Base-by-base conservation (phyloP, 2,888 invertebrate species). In the Cataglyphis altisquamis region DNA sequence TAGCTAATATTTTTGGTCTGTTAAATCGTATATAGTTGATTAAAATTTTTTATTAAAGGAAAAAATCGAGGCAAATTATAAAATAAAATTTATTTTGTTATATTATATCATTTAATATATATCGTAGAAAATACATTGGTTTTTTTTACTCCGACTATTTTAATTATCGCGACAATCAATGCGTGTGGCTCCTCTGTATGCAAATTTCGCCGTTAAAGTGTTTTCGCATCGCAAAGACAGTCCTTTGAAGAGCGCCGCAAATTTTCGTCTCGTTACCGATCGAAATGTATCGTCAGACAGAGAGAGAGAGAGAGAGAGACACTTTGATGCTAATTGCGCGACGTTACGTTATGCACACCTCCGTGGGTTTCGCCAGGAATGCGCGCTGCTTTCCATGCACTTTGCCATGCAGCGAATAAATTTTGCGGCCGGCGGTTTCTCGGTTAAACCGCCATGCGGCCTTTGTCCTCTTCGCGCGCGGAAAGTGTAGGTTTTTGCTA, bases 211-310 rank as follows among this genome's bases (percentile, higher is more conserved):
- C 64, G 25, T 66, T 66, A 78, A 78, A 78, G 45, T 45, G 78
- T 68, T 68, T 68, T 60, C 45, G 39, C 66, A 18, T 48, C n/a
- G 29, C 45, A 83, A 83, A 66, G 55, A 62, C 55, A 48, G 18
- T 8, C 52, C 52, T 72, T 84, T 80, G 67, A 52, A 73, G 60
- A 62, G 21, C 18, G n/a, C 21, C 57, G 48, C 57, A 77, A 52
- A 67, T 77, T 77, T 67, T 84, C 45, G 83, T 77, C 84, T 66
- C 78, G 81, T 87, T 87, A 78, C 78, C 86, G 83, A 86, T 80
- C 52, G 85, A 67, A 83, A 67, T 75, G 73, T 66, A 55, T 9
- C 57, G n/a, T 63, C 48, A 32, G 41, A 55, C 18, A 39, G 36
- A 41, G 4, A 32, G 36, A 41, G 8, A 21, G 62, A n/a, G 36